These are phyloP conservation scores for Lamproptera curius DNA, from an alignment of 2,888 invertebrate species.

Conservation along the genomic window DNA sequence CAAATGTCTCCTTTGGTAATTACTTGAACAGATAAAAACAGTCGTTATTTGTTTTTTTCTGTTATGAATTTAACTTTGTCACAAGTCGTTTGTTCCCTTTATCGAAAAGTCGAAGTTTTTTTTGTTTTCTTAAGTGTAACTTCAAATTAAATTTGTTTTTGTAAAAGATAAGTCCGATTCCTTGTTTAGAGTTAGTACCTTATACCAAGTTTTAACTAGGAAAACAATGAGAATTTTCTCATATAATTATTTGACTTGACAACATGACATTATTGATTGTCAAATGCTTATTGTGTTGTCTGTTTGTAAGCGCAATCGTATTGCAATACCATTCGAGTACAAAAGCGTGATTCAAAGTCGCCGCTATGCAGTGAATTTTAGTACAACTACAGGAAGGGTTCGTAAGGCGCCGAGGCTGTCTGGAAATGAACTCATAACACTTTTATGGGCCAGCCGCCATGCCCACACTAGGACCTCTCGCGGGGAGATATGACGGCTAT, in stretches of 20 bases:
- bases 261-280: too few relatives aligned
- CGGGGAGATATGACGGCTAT: conserved; percentile 59
- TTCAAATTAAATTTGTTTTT: too few relatives aligned
- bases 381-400: conserved; percentile 28
- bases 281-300: too few relatives aligned
- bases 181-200: too few relatives aligned
- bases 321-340: conserved; percentile 17
- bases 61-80: conserved; percentile 5
- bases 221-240: too few relatives aligned
- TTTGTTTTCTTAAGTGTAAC: background rate
- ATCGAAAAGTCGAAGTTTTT: too few relatives aligned
- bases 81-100: too few relatives aligned
- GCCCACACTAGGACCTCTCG: conserved; percentile 35
- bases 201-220: too few relatives aligned
- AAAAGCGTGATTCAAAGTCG: conserved; percentile 25
- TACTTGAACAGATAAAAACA: conserved; percentile 17
- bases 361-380: conserved; percentile 28
- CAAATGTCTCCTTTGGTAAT: conserved; percentile 42
- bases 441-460: conserved; percentile 56
- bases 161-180: too few relatives aligned
- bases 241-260: too few relatives aligned
- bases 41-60: conserved; percentile 2
- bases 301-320: conserved; percentile 12
- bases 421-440: conserved; percentile 69
- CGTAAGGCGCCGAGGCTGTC: conserved; percentile 34